phyloP scores from a whole-genome alignment of 2,797 vertebrate genomes.

The Trematomus bernacchii region DNA sequence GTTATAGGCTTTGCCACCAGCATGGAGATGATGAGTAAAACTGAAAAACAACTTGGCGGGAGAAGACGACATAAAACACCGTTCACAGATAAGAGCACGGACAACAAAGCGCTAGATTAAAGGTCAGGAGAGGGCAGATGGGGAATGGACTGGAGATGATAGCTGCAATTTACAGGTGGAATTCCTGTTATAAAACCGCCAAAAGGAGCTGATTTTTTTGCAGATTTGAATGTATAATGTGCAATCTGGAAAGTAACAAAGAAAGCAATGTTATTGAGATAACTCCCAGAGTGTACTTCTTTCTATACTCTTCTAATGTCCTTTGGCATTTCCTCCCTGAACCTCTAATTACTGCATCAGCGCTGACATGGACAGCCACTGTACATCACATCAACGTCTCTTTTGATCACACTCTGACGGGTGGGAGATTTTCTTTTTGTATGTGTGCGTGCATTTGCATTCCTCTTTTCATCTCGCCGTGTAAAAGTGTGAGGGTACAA shows the following conservation, averaged over 20 bases:
- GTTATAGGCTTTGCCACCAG: not conserved
- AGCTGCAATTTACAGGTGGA: conserved; percentile 19
- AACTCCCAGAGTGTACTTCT: conserved; percentile 24
- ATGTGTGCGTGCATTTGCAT: conserved; percentile 6
- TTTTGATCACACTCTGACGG: conserved; percentile 58
- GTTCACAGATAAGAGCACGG: not conserved
- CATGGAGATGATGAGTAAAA: conserved; percentile 36
- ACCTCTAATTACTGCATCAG: conserved; percentile 74
- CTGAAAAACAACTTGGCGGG: conserved; percentile 44
- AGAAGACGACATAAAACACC: conserved; percentile 36
- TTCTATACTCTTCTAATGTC: conserved; percentile 22
- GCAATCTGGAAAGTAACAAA: conserved; percentile 21
- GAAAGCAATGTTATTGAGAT: conserved; percentile 25
- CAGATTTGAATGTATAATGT: conserved; percentile 12
- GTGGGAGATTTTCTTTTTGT: conserved; percentile 7
- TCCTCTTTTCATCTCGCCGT: conserved; percentile 42
- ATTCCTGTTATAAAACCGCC: conserved; percentile 12
- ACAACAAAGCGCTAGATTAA: conserved; percentile 27
- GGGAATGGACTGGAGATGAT: not conserved
- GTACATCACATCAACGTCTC: conserved; percentile 68
- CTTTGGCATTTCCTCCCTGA: conserved; percentile 40
- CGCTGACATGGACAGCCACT: conserved; percentile 64
- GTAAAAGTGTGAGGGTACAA: conserved; percentile 20
- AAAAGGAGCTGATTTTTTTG: conserved; percentile 22
- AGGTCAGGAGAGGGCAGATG: conserved; percentile 28